Evolutionary conservation across 2,113 vertebrate genomes (phyloP).

Genomic region (Semicossyphus pulcher): DNA sequence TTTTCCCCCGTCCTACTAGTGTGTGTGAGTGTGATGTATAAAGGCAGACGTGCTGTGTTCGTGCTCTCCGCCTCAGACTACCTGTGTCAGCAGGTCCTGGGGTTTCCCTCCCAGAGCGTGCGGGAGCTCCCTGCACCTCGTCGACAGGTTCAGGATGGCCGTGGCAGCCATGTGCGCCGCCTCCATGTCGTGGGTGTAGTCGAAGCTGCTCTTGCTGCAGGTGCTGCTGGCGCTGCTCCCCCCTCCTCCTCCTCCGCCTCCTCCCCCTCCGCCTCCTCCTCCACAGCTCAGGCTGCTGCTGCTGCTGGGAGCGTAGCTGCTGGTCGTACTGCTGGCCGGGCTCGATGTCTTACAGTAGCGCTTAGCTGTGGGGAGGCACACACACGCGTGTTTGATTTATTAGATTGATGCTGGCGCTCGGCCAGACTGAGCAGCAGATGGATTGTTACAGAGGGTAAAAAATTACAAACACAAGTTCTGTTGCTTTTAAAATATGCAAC

Average conservation of each 20-base stretch:
- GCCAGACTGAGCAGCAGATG: slow-evolving; percentile 43
- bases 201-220: slow-evolving; percentile 99
- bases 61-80: slow-evolving; percentile 62
- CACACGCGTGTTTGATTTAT: slow-evolving; percentile 13
- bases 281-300: slow-evolving; percentile 90
- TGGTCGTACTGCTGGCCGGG: slow-evolving; percentile 95
- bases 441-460: slow-evolving; percentile 6
- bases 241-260: slow-evolving; percentile 58
- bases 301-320: slow-evolving; percentile 99
- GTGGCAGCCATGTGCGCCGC: slow-evolving; percentile 99
- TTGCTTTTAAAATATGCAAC: slow-evolving; percentile 13
- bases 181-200: slow-evolving; percentile 99
- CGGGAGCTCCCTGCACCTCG: slow-evolving; percentile 97
- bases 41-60: not conserved
- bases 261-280: slow-evolving; percentile 57
- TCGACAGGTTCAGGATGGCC: slow-evolving; percentile 98
- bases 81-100: slow-evolving; percentile 93
- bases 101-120: slow-evolving; percentile 93
- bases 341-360: slow-evolving; percentile 97
- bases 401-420: slow-evolving; percentile 17
- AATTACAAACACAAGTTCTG: slow-evolving; percentile 6
- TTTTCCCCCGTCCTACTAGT: too few relatives aligned
- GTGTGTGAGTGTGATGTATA: not conserved
- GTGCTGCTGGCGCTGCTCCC: slow-evolving; percentile 98
- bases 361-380: slow-evolving; percentile 87